Base-by-base conservation (phyloP, 2,113 vertebrate genomes). In the Rhombomys opimus region DNA sequence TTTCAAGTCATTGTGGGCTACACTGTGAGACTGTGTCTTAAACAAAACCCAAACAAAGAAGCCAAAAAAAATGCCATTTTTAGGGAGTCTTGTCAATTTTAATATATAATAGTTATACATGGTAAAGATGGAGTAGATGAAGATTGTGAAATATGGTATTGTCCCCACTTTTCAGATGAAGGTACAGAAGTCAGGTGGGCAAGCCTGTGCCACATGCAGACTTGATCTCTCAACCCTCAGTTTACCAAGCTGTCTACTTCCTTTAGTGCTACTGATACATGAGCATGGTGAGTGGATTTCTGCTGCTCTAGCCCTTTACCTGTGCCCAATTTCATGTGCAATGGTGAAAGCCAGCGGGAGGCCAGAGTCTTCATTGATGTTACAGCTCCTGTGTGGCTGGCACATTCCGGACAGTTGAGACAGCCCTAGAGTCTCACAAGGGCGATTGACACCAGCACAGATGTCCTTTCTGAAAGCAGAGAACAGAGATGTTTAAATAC, bases 341-440 rank as follows among this genome's bases (percentile, higher is more conserved):
- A 99, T 98, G 20, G 99, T 99, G 98, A 99, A 99, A 87, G 99
- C 99, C 57, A 99, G 98, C 0, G 99, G 99, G 18, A 99, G 99
- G 2, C 99, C 99, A 0, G 99, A 99, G 95, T 99, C 99, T 98
- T 99, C 99, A 6, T 99, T 99, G 98, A 99, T 99, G 97, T 99
- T 99, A 97, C 99, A 99, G 97, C 99, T 99, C 87, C 99, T 99
- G 96, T 99, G 99, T 22, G 99, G 99, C 57, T 99, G 99, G 96
- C 99, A 99, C 99, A 99, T 99, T 87, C 99, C 99, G 0, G 99
- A 99, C n/a, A 99, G 98, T 95, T 99, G 99, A 86, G 99, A 99
- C 95, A 99, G 98, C 67, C 99, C 99, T 68, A 99, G 98, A 0
- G 99, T 99, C 98, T 99, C 99, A 91, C 99, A 99, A 0, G 99